Conservation (phyloP, 2,888 invertebrate species). For the Crossocerus cetratus region DNA sequence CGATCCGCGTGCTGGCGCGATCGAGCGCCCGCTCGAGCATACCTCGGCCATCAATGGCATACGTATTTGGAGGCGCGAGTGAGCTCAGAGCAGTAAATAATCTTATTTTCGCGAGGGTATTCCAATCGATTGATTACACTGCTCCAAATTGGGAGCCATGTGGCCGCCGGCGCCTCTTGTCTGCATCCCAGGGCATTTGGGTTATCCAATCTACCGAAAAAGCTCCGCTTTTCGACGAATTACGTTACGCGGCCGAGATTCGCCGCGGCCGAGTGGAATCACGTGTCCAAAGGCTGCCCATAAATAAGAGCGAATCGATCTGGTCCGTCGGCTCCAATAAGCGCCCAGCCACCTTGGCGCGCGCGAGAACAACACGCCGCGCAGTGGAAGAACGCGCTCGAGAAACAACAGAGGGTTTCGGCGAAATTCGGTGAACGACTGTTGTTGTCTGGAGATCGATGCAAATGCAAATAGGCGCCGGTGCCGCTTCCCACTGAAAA, state of each 20-base stretch:
- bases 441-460: not conserved
- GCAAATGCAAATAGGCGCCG: not conserved
- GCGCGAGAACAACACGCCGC: not conserved
- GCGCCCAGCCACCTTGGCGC: not conserved
- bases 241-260: constrained; percentile 19
- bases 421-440: not conserved
- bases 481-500: not conserved
- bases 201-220: constrained; percentile 30
- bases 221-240: constrained; percentile 34
- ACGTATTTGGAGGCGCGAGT: too few species aligned
- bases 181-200: constrained; percentile 19
- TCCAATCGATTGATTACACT: constrained; percentile 6
- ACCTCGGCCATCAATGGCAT: too few species aligned
- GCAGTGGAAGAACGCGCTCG: not conserved
- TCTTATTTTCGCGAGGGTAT: too few species aligned
- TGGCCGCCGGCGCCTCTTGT: constrained; percentile 37
- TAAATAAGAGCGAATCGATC: not conserved
- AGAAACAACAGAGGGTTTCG: too few species aligned
- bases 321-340: not conserved
- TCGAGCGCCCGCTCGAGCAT: too few species aligned
- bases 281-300: not conserved
- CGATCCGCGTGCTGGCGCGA: too few species aligned
- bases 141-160: constrained; percentile 29
- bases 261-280: constrained; percentile 5
- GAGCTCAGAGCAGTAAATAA: too few species aligned